These are phyloP conservation scores for Amblyteles armatorius DNA, from an alignment of 2,888 invertebrate genomes.

Conservation along the genomic window DNA sequence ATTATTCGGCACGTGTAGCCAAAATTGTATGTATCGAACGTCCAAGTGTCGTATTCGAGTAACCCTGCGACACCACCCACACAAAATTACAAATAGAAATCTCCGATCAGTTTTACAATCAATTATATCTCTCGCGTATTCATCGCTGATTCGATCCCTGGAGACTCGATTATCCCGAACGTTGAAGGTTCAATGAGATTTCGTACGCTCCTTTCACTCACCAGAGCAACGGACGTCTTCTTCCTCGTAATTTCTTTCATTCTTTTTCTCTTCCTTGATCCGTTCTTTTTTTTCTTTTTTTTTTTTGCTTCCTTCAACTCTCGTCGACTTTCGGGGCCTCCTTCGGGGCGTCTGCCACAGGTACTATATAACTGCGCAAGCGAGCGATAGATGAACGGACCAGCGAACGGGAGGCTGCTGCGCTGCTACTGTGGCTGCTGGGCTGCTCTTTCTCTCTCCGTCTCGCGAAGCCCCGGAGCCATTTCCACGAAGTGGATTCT, in stretches of 20 bases:
- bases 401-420: conserved; percentile 31
- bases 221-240: conserved; percentile 37
- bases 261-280: background rate
- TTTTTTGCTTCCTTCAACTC: background rate
- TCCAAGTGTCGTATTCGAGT: background rate
- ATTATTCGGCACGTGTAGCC: conserved; percentile 1
- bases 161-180: conserved; percentile 47
- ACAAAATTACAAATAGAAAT: conserved; percentile 31
- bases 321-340: conserved; percentile 55
- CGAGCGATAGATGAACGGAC: conserved; percentile 52
- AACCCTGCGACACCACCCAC: background rate
- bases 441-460: conserved; percentile 1
- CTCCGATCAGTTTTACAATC: conserved; percentile 41
- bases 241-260: conserved; percentile 14
- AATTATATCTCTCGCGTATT: conserved; percentile 40
- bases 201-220: conserved; percentile 49
- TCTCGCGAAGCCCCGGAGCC: conserved; percentile 70
- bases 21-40: background rate
- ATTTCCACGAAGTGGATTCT: conserved; percentile 79
- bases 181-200: conserved; percentile 57
- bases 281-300: background rate
- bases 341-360: conserved; percentile 34
- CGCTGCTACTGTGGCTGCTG: conserved; percentile 13
- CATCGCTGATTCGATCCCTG: conserved; percentile 28
- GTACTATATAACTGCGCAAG: conserved; percentile 50